Base-by-base conservation (phyloP, 2,888 invertebrate genomes). In the Listrodromus nycthemerus region DNA sequence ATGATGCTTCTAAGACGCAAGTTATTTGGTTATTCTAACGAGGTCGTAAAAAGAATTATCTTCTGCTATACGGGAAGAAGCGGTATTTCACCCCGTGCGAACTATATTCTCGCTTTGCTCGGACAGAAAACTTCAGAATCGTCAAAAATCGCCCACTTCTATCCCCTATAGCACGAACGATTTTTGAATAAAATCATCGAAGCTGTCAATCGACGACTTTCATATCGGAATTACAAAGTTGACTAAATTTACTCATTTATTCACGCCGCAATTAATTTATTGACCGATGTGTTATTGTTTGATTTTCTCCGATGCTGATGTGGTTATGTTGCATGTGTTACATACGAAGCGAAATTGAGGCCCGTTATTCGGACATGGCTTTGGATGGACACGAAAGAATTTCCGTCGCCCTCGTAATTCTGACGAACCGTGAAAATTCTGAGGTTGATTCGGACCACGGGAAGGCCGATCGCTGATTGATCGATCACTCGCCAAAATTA, bases 401-500 rank as follows among this genome's bases (percentile, higher is more conserved):
- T 24, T 30, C 5, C 27, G 45, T 61, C 48, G 69, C 48, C 69
- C 67, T 27, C 52, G 19, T 67, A 77, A 70, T 82, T 73, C 37
- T 52, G 55, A 66, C 45, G 65, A 50, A 48, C 24, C 48, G 33
- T 37, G 70, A 83, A 83, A 83, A 70, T 69, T 48, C 65, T 55
- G 70, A 69, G 52, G 10, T 33, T 45, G 48, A 55, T 19, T 55
- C 19, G 61, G 30, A n/a, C 52, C 61, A 69, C 67, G 41, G 8
- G 50, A 13, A 24, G 30, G 30, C 21, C 37, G 19, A 21, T 33
- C 48, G 69, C 41, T 50, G 75, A 79, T 76, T 75, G 75, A 83
- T 71, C 71, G 76, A 71, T 80, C 83, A 70, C 71, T 80, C 63
- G 45, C 52, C 75, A 66, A 61, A 79, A 80, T 83, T 83, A 80